Evolutionary conservation across 2,888 invertebrate genomes (phyloP).

Genomic region (Tribolium freemani): DNA sequence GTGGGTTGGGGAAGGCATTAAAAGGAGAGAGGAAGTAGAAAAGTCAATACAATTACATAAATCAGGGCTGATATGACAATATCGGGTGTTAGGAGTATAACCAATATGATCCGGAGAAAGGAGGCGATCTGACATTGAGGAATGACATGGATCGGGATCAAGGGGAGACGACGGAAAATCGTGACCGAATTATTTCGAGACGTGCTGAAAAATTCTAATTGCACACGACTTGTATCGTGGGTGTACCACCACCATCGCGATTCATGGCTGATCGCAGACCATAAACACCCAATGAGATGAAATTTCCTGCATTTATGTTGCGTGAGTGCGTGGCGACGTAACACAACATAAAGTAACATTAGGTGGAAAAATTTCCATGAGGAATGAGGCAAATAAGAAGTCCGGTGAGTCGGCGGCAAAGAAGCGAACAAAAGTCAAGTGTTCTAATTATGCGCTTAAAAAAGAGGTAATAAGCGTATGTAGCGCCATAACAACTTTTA

Average conservation of each 20-base stretch:
- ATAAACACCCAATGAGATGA: neutral
- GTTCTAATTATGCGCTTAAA: slow-evolving; percentile 34
- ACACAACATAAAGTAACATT: neutral
- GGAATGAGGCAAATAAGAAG: slow-evolving; percentile 24
- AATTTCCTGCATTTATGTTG: neutral
- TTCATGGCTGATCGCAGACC: neutral
- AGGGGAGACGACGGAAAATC: slow-evolving; percentile 52
- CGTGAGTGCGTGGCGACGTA: neutral
- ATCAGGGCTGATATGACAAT: slow-evolving; percentile 66
- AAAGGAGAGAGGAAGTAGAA: slow-evolving; percentile 55
- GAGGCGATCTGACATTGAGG: slow-evolving; percentile 57
- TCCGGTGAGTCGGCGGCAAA: slow-evolving; percentile 7
- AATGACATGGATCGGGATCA: slow-evolving; percentile 49
- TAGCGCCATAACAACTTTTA: slow-evolving; percentile 31
- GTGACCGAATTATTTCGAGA: slow-evolving; percentile 59
- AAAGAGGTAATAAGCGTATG: slow-evolving; percentile 35
- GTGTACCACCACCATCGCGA: neutral
- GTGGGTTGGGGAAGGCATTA: slow-evolving; percentile 49
- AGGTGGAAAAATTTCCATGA: slow-evolving; percentile 1
- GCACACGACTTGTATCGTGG: slow-evolving; percentile 1
- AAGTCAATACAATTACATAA: slow-evolving; percentile 68
- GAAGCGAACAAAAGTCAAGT: slow-evolving; percentile 28
- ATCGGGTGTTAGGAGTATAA: slow-evolving; percentile 65
- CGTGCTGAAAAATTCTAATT: slow-evolving; percentile 48
- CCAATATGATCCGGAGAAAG: slow-evolving; percentile 63